Evolutionary conservation across 1,140 invertebrate genomes (phyloP).

Genomic region (Aphaenogaster floridana): DNA sequence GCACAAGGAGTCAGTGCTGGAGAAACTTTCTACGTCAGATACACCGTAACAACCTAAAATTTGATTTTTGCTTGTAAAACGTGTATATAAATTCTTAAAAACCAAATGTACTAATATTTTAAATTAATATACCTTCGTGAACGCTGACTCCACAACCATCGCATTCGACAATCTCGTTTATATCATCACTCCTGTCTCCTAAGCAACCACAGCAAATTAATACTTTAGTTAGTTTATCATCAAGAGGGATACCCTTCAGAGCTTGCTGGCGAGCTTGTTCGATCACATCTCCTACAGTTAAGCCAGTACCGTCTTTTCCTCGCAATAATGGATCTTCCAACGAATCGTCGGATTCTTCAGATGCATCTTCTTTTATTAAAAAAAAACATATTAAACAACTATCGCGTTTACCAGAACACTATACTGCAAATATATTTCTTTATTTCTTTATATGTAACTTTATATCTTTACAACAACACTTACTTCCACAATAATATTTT

Average conservation of each 20-base stretch:
- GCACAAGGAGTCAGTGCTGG: conserved; percentile 95
- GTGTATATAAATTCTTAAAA: not conserved
- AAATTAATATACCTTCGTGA: conserved; percentile 92
- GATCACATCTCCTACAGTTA: conserved; percentile 87
- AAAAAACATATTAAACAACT: conserved; percentile 6
- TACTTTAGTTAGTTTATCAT: conserved; percentile 86
- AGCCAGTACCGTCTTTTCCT: conserved; percentile 86
- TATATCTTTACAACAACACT: not conserved
- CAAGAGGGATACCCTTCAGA: conserved; percentile 80
- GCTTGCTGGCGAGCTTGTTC: conserved; percentile 87
- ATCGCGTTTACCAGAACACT: not conserved
- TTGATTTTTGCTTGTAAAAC: not conserved
- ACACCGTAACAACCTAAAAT: conserved; percentile 96
- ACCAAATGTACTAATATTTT: not conserved
- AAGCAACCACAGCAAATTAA: conserved; percentile 97
- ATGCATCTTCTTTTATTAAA: conserved; percentile 82
- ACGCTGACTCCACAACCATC: conserved; percentile 98
- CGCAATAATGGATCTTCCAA: conserved; percentile 86
- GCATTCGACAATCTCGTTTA: conserved; percentile 99
- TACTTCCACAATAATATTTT: not conserved
- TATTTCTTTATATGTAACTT: not conserved
- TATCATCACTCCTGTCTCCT: conserved; percentile 96
- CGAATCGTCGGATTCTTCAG: conserved; percentile 87
- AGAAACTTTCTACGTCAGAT: conserved; percentile 96
- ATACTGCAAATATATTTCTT: conserved; percentile 5